Evolutionary conservation across 2,888 invertebrate genomes (phyloP), one percentile per base, ranked within the genome.

Genomic region (Trichopoda pennipes): DNA sequence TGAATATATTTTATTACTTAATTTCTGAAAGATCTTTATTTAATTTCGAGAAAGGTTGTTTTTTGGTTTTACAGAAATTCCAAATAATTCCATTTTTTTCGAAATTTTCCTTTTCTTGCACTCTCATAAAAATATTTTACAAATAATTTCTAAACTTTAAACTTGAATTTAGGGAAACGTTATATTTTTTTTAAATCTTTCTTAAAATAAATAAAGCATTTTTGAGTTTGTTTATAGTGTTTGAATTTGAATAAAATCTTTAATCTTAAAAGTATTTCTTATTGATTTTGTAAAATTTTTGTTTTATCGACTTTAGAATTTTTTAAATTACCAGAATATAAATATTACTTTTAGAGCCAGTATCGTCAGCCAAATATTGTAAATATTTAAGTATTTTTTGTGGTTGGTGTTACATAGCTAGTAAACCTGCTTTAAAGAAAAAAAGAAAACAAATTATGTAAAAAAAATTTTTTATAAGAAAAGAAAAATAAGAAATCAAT

Each of bases 401-500:
- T 3, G 19, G 44, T n/a, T n/a, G n/a, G 10, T 1, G 17, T 3
- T 35, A 21, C 47, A 35, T 19, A 9, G 53, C 8, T 16, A 17
- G 32, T 28, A 19, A 53, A 55, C 53, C 76, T 76, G 76, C 76
- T 76, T 76, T 23, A 76, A 76, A 76, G 68, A 69, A 76, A 66
- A 49, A 64, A 68, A 28, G 6, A 6, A 51, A 63, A 14, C 7
- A 49, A 47, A 16, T 12, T 35, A 23, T 61, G 4, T 35, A 76
- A 53, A 60, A 32, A 44, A 44, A 44, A 16, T 44, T 16, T 16
- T 42, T 42, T 2, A 28, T 3, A 28, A 28, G 23, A 28, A 28
- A 28, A 28, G 4, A 28, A 28, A 28, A 28, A 3, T 28, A 3
- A 28, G 23, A 28, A 28, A 4, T 28, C 2, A 28, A 3, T 28